Base-by-base conservation (phyloP, 2,888 invertebrate genomes). In the Drosophila maculinotata region DNA sequence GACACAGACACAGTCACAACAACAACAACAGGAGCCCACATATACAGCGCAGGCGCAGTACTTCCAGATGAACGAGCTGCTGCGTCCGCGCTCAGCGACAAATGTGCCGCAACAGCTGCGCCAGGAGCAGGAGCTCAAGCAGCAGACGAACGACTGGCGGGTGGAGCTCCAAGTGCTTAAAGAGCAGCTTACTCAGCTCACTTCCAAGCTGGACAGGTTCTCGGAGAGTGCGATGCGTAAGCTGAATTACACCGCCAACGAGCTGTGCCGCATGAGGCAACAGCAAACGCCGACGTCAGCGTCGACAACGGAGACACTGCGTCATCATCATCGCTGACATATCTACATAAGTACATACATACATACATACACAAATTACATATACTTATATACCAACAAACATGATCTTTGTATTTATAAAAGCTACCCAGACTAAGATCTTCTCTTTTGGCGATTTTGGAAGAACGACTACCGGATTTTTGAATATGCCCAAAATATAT, bases 71-170 rank as follows among this genome's bases (percentile, higher is more conserved):
- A 70, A 87, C 28, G 86, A 88, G n/a, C 68, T 91, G 28, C 49
- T 90, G 28, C 82, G 90, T 3, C 90, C 90, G 9, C 87, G 90
- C 1, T 91, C 91, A 0, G 87, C 90, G 3, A 90, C 90, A 1
- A 90, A 90, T 81, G 90, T 90, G 28, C 89, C 88, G 0, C 86
- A 89, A 51, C 87, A 89, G 52, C 25, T 87, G 35, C 64, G 79
- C 5, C 69, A 79, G 47, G 79, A 79, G 41, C 84, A 81, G 20
- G 81, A 84, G 49, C 68, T 84, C 1, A 90, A 88, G 49, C 78
- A 79, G 28, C 84, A 89, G 57, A 64, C 81, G 0, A 89, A 88
- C 15, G 89, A 89, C 31, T 69, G 90, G 35, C 83, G 84, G 9
- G 64, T 69, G 0, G 90, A 91, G 48, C 69, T 90, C 38, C 82